Conservation (phyloP, 2,113 vertebrate genomes). For the Gymnocephalus cernua region DNA sequence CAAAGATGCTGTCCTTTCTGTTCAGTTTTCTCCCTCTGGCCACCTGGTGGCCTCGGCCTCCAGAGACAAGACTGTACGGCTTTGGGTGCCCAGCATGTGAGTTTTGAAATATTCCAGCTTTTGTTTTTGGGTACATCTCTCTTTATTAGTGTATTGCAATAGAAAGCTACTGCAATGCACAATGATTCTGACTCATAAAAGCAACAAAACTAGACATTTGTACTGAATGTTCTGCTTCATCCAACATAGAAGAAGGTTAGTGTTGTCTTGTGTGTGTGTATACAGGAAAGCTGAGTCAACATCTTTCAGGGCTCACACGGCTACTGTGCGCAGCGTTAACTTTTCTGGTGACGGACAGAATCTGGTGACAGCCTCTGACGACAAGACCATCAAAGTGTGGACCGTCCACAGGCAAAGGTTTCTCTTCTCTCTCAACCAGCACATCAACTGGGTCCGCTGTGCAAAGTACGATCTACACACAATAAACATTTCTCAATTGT, state of each 20-base stretch:
- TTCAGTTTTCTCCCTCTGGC: constrained; percentile 97
- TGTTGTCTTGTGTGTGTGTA: constrained; percentile 38
- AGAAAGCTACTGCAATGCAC: constrained; percentile 3
- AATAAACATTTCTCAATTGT: neutral
- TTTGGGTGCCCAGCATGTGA: constrained; percentile 96
- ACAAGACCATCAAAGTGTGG: constrained; percentile 98
- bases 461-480: constrained; percentile 86
- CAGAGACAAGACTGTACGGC: constrained; percentile 95
- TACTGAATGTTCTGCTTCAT: constrained; percentile 3
- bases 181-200: constrained; percentile 39
- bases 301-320: constrained; percentile 92
- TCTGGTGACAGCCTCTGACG: constrained; percentile 94
- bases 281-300: constrained; percentile 94
- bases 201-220: neutral
- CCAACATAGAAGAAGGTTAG: constrained; percentile 6
- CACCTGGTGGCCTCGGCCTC: constrained; percentile 95
- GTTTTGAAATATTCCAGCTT: constrained; percentile 53
- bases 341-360: constrained; percentile 94
- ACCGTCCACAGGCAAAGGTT: constrained; percentile 95
- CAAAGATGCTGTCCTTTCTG: constrained; percentile 90
- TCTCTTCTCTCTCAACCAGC: constrained; percentile 93
- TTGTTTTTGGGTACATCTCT: neutral
- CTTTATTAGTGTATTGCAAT: neutral
- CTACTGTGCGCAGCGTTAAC: constrained; percentile 91
- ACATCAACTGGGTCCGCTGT: constrained; percentile 99